Percentiles rank a stretch among this genome's conserved stretches.
These are phyloP conservation scores for Epinotia demarniana DNA, from an alignment of 2,888 invertebrate species.

Conservation along the genomic window DNA sequence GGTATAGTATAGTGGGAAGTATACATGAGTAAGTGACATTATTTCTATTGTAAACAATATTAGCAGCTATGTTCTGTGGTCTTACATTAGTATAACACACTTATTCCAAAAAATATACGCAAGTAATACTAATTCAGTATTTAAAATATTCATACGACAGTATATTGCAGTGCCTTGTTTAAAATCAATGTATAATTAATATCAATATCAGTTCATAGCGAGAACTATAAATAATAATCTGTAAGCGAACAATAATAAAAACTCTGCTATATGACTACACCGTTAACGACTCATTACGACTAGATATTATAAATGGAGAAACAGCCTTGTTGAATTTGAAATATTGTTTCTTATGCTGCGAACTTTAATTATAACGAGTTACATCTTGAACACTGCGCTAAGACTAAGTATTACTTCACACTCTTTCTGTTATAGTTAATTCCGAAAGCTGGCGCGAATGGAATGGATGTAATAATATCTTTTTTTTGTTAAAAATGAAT, in stretches of 20 bases:
- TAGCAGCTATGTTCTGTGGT: background rate
- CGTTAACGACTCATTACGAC: constrained; percentile 26
- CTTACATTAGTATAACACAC: background rate
- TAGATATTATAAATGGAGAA: constrained; percentile 26
- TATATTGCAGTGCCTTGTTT: background rate
- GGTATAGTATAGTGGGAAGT: background rate
- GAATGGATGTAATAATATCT: background rate
- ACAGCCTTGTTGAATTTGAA: constrained; percentile 15
- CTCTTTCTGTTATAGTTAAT: background rate
- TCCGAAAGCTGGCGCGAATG: background rate
- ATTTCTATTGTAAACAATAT: background rate
- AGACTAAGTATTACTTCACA: background rate
- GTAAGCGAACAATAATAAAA: constrained; percentile 12
- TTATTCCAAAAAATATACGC: background rate
- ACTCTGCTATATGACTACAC: constrained; percentile 20
- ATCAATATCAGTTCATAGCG: background rate
- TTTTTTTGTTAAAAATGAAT: too few relatives aligned
- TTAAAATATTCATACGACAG: constrained; percentile 3
- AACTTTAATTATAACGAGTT: constrained; percentile 2
- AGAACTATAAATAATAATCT: background rate
- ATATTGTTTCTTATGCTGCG: background rate
- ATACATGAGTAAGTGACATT: too few relatives aligned
- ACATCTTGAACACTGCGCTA: background rate
- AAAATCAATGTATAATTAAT: background rate
- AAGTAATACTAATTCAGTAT: constrained; percentile 6